phyloP scores from a whole-genome alignment of 2,888 invertebrate genomes.

The Scaptomyza caliginosa region DNA sequence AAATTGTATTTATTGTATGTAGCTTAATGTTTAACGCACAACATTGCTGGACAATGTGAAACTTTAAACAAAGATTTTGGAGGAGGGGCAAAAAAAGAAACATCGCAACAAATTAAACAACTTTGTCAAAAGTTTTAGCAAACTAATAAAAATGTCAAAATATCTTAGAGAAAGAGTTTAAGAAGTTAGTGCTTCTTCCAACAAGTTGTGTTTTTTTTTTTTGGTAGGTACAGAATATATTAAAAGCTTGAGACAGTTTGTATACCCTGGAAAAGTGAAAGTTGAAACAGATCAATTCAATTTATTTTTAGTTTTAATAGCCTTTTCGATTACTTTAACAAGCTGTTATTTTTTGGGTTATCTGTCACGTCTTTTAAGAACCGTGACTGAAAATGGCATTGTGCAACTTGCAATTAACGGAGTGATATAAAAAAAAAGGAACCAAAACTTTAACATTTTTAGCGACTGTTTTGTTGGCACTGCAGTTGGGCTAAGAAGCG shows the following conservation, averaged over 20 bases:
- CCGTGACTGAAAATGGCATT: conserved; percentile 5
- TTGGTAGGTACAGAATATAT: background rate
- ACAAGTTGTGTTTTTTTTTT: background rate
- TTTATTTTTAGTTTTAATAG: too few relatives aligned
- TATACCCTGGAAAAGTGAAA: background rate
- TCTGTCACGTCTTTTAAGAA: background rate
- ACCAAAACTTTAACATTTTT: conserved; percentile 46
- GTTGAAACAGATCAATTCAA: too few relatives aligned
- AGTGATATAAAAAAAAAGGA: conserved; percentile 8
- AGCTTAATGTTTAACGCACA: background rate
- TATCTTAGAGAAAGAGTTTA: background rate
- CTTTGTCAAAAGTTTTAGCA: background rate
- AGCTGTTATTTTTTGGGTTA: background rate
- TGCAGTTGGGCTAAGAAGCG: background rate
- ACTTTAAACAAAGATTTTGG: too few relatives aligned
- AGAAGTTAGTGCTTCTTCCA: background rate
- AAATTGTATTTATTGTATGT: background rate
- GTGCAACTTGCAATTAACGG: conserved; percentile 34
- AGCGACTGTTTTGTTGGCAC: conserved; percentile 41
- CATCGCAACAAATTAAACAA: background rate
- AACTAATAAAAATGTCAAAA: background rate
- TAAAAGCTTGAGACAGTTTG: background rate
- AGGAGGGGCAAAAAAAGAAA: too few relatives aligned
- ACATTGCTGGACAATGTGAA: background rate
- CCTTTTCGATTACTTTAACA: too few relatives aligned